phyloP scores from a whole-genome alignment of 2,888 invertebrate species.

The Heliconius cydno region DNA sequence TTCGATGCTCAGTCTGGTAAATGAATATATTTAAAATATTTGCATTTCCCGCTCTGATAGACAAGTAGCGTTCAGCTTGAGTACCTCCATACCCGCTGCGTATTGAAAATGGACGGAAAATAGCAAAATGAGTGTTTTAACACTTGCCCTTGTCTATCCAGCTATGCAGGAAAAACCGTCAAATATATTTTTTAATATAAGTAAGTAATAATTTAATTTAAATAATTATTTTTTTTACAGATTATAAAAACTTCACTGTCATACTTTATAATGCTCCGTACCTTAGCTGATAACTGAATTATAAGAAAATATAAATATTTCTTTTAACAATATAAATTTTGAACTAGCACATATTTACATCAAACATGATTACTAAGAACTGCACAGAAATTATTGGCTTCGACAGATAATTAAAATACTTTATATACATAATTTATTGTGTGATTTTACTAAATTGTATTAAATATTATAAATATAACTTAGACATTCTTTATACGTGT shows the following conservation, averaged over 20 bases:
- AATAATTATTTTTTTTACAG: constrained; percentile 1
- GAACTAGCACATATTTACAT: neutral
- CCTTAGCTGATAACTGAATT: neutral
- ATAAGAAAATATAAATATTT: neutral
- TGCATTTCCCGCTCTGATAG: no score
- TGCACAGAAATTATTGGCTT: neutral
- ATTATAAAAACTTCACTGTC: constrained; percentile 27
- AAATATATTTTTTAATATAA: neutral
- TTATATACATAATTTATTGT: neutral
- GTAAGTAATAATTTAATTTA: neutral
- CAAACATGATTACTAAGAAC: neutral
- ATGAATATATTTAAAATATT: no score
- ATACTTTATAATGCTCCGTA: constrained; percentile 15
- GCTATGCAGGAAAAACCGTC: neutral
- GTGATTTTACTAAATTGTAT: neutral
- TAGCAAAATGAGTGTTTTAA: no score
- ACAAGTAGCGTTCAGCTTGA: no score
- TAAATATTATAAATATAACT: neutral
- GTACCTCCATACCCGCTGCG: no score
- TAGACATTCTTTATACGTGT: neutral
- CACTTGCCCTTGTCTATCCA: neutral
- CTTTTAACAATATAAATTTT: neutral
- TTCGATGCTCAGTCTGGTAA: no score
- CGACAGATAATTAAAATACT: no score
- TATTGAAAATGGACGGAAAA: no score